Evolutionary conservation across 1,140 invertebrate species (phyloP).

Genomic region (Leptopilina boulardi): DNA sequence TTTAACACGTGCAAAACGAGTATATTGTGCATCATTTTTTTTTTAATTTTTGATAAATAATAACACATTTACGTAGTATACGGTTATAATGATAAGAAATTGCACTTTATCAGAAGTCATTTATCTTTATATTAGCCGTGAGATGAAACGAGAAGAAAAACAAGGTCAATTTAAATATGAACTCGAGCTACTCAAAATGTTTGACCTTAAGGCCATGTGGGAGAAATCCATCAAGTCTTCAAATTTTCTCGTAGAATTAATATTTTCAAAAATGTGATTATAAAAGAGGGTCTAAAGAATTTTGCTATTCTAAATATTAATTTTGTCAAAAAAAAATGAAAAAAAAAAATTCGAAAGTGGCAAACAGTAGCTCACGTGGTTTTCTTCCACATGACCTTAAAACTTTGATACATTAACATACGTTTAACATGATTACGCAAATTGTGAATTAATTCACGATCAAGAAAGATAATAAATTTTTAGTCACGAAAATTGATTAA

Average conservation of each 20-base stretch:
- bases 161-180: slow-evolving; percentile 1
- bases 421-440: neutral
- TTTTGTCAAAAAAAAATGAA: too few relatives aligned
- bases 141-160: slow-evolving; percentile 1
- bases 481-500: too few relatives aligned
- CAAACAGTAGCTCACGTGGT: too few relatives aligned
- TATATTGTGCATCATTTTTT: slow-evolving; percentile 12
- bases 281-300: too few relatives aligned
- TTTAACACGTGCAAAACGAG: neutral
- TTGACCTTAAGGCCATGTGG: neutral
- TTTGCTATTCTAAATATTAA: too few relatives aligned
- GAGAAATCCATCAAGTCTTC: neutral
- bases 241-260: too few relatives aligned
- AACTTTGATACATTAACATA: neutral
- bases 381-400: too few relatives aligned
- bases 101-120: neutral
- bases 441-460: neutral
- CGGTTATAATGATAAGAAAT: neutral
- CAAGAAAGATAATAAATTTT: neutral
- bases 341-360: too few relatives aligned
- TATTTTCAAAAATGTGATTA: too few relatives aligned
- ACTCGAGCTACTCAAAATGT: slow-evolving; percentile 14
- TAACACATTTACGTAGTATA: slow-evolving; percentile 18
- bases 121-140: neutral
- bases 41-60: slow-evolving; percentile 19